phyloP scores from a whole-genome alignment of 53 echinoderm and acorn worm genomes.

The Apostichopus leukothele region DNA sequence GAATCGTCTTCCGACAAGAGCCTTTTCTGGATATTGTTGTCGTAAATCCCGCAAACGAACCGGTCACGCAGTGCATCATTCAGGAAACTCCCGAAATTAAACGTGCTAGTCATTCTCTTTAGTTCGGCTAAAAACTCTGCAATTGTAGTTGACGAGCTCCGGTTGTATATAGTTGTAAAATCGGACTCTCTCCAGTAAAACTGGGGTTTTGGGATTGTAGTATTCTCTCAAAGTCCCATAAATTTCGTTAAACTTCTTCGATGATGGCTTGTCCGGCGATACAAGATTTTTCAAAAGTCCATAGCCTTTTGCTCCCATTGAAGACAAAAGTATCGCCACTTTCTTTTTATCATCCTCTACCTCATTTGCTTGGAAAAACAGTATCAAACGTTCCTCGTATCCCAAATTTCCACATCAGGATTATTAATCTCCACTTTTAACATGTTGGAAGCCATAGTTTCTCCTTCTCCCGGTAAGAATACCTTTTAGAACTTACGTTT shows the following conservation, averaged over 20 bases:
- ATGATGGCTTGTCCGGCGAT: not conserved
- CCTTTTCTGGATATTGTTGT: not conserved
- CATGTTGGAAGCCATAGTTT: no score
- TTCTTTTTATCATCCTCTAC: not conserved
- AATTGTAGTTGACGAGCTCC: not conserved
- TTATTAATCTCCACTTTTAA: not conserved
- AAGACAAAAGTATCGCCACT: not conserved
- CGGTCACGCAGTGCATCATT: not conserved
- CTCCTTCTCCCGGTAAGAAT: no score
- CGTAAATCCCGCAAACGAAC: not conserved
- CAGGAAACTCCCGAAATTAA: conserved; percentile 9
- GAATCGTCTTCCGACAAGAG: not conserved
- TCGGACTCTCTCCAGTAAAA: conserved; percentile 30
- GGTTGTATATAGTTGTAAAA: not conserved
- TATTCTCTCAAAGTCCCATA: conserved; percentile 4
- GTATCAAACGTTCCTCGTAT: not conserved
- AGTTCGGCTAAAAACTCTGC: not conserved
- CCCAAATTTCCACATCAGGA: not conserved
- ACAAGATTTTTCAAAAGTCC: not conserved
- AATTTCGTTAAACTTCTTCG: conserved; percentile 19
- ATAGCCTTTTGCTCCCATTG: conserved; percentile 18
- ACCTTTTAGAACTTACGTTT: no score
- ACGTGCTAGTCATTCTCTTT: conserved; percentile 2
- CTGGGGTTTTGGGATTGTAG: conserved; percentile 25
- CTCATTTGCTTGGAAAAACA: not conserved